Evolutionary conservation across 2,888 invertebrate genomes (phyloP), one percentile per base, ranked within the genome.

Genomic region (Nemurella pictetii): DNA sequence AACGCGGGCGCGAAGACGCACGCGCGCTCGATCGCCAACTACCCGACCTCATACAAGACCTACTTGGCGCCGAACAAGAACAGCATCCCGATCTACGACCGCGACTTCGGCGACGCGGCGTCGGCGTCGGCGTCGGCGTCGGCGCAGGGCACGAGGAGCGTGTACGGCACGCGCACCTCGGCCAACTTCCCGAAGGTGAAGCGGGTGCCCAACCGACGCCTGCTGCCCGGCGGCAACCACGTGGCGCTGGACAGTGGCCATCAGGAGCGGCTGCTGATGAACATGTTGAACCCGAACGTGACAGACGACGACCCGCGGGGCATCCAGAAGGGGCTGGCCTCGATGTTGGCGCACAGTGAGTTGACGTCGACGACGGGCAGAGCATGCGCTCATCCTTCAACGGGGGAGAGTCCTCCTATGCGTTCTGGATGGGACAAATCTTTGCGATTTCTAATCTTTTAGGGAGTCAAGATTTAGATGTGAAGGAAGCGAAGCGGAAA

Each of bases 341-440:
- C 85, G 3, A 84, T 86, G 84, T 85, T 86, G 20, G 86, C 84
- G 25, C 84, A 86, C 75, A 86, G 86, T 86, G 83, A 86, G 86
- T 86, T 7, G 30, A 2, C 12, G 55, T 20, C 55, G 20, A 2
- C 20, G 55, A 20, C 55, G 26, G 7, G n/a, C n/a, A 5, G 30
- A n/a, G n/a, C n/a, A n/a, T n/a, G n/a, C n/a, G n/a, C n/a, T n/a
- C n/a, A n/a, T n/a, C n/a, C n/a, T n/a, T n/a, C n/a, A n/a, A n/a
- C n/a, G n/a, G n/a, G n/a, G n/a, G n/a, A n/a, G n/a, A n/a, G n/a
- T n/a, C n/a, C n/a, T n/a, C n/a, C n/a, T n/a, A n/a, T n/a, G n/a
- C n/a, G n/a, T n/a, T n/a, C n/a, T n/a, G n/a, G n/a, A n/a, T n/a
- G n/a, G n/a, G n/a, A n/a, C n/a, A n/a, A n/a, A n/a, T n/a, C n/a